Evolutionary conservation across 2,113 vertebrate genomes (phyloP), one percentile per base, ranked within the genome.

Genomic region (Anolis sagrei): DNA sequence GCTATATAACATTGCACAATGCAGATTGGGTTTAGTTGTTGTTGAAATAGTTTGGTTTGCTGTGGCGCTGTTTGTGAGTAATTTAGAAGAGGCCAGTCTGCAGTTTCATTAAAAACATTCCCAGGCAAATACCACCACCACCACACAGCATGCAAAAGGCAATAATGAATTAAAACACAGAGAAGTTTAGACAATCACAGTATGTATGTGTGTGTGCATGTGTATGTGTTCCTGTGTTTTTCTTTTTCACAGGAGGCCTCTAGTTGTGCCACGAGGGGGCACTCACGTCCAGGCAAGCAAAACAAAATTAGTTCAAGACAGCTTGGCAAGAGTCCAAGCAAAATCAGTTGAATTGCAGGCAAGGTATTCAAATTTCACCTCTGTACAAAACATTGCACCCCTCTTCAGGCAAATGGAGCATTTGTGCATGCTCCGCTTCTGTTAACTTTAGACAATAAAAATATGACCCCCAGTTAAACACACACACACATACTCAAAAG

Each of bases 251-350:
- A 6, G 27, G 34, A 21, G 76, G 13, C 76, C 34, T 51, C 21
- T 11, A 64, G 27, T 75, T 25, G 0, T 0, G 76, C 89, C 94
- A 91, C 94, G 81, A 93, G 94, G 91, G 94, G 93, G 93, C 89
- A 75, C 86, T n/a, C 66, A 64, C 94, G 86, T 91, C 87, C 91
- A 91, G n/a, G 86, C 85, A 82, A 93, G 94, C 32, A 48, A 73
- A 64, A 80, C 66, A 13, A 76, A 76, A 79, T 76, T 16, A 66
- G 21, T 84, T 68, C 82, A 39, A 79, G 82, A 16, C 39, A 0
- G 19, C 32, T 48, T 69, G 87, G 70, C 69, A 58, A 27, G 32
- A 66, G 0, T 27, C 76, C 70, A 76, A 68, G 58, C 19, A 39
- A 79, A 68, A 68, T 49, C 64, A 70, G 64, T 32, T 70, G 73